phyloP scores from a whole-genome alignment of 92 coral and sea anemone species.

The Chrysogorgia sp. region DNA sequence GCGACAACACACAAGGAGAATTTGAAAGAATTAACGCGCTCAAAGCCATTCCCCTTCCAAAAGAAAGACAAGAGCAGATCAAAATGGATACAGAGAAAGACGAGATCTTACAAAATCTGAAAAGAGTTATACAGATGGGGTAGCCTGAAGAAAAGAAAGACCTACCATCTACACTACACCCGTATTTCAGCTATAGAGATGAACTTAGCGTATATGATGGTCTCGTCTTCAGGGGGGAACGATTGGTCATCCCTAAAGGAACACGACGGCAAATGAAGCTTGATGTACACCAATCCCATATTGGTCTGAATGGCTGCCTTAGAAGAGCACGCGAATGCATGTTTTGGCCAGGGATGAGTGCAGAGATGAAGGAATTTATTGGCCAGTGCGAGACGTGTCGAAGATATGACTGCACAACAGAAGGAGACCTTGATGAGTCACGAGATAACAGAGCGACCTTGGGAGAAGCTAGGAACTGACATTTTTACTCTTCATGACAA shows the following conservation, averaged over 20 bases:
- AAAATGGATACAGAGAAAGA: constrained; percentile 32
- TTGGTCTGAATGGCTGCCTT: constrained; percentile 20
- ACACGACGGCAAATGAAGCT: constrained; percentile 19
- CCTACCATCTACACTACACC: constrained; percentile 41
- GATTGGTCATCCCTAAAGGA: constrained; percentile 20
- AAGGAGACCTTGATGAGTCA: constrained; percentile 57
- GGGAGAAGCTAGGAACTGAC: constrained; percentile 33
- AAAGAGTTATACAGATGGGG: constrained; percentile 49
- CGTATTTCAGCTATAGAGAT: constrained; percentile 46
- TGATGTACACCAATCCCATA: constrained; percentile 22
- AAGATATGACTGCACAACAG: constrained; percentile 24
- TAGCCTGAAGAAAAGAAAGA: constrained; percentile 60
- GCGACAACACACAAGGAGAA: constrained; percentile 50
- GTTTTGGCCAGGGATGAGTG: constrained; percentile 32
- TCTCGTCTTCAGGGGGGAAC: no score
- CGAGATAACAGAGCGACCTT: constrained; percentile 58
- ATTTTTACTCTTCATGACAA: constrained; percentile 43
- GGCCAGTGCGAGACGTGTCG: constrained; percentile 32
- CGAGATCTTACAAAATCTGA: constrained; percentile 53
- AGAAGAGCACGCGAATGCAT: constrained; percentile 33
- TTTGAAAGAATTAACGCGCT: constrained; percentile 57
- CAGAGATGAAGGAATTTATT: constrained; percentile 21
- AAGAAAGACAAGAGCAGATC: constrained; percentile 48
- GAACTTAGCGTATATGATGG: no score
- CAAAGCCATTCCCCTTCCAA: constrained; percentile 44